Evolutionary conservation across 2,888 invertebrate genomes (phyloP), one percentile per base, ranked within the genome.

Genomic region (Melinaea marsaeus): DNA sequence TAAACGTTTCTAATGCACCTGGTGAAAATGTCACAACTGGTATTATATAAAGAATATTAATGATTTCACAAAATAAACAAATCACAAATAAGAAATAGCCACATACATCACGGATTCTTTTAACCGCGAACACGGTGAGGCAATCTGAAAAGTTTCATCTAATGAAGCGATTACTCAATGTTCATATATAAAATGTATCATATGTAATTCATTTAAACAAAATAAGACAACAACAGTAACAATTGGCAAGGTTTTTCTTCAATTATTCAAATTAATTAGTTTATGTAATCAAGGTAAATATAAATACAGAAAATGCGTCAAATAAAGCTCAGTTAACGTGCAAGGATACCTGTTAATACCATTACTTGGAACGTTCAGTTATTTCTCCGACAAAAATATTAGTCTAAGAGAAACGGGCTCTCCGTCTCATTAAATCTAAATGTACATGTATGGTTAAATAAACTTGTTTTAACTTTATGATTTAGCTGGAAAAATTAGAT

Each of bases 401-500:
- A 60, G 61, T 59, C 54, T 59, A 13, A 56, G 63, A 61, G 66
- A 66, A 66, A 58, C 55, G 61, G 60, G 57, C 45, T 59, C 58
- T 59, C 57, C 66, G 64, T 55, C 61, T 66, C 63, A 66, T 66
- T 66, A 63, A 58, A 58, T 59, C 57, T 55, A 64, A 61, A 66
- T 59, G 61, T 63, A 61, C 63, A 57, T 63, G 63, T 66, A 63
- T 63, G 66, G 63, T 55, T 35, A 60, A 60, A 62, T 58, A 34
- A 13, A 5, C 32, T 5, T 13, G 35, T 48, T 35, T 59, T 37
- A 22, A 35, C 60, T 54, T 13, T 11, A 60, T 46, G 35, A 60
- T 51, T 32, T 51, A 22, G 22, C 51, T 32, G 7, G 51, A 11
- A 51, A 51, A 32, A 32, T 9, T 42, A 11, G 42, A 42, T 42